phyloP scores from a whole-genome alignment of 1,140 invertebrate genomes.

The Andricus grossulariae region DNA sequence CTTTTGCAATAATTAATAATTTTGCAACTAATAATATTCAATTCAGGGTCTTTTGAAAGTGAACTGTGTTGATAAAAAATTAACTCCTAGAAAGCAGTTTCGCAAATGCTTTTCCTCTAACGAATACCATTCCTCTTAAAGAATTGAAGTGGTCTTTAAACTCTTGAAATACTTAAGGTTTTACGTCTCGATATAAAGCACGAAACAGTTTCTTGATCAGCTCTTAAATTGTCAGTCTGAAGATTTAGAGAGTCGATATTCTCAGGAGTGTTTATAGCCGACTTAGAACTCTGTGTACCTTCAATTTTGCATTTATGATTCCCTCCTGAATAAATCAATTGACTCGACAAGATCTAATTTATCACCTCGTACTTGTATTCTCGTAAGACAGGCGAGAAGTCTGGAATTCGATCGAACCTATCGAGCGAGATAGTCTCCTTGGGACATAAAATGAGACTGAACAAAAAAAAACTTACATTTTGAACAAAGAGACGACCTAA shows the following conservation, averaged over 20 bases:
- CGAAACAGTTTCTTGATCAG: neutral
- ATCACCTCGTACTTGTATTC: neutral
- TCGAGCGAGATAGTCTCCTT: neutral
- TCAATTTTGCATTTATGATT: constrained; percentile 3
- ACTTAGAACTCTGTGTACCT: neutral
- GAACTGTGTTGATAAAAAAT: too few species aligned
- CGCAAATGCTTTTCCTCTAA: too few species aligned
- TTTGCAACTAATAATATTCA: too few species aligned
- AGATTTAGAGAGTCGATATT: neutral
- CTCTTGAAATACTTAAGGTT: too few species aligned
- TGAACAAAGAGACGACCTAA: neutral
- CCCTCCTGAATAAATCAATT: constrained; percentile 1
- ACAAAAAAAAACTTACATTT: neutral
- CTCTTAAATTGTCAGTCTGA: neutral
- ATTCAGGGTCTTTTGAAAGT: too few species aligned
- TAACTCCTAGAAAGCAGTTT: too few species aligned
- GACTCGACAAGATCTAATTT: neutral
- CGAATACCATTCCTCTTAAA: too few species aligned
- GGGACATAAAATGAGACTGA: neutral
- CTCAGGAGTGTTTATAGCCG: neutral
- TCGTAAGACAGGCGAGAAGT: neutral
- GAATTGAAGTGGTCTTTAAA: too few species aligned
- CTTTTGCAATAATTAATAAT: too few species aligned
- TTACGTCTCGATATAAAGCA: too few species aligned
- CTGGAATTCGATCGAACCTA: neutral